Evolutionary conservation across 2,888 invertebrate species (phyloP), one percentile per base, ranked within the genome.

Genomic region (Sphaerophoria taeniata): DNA sequence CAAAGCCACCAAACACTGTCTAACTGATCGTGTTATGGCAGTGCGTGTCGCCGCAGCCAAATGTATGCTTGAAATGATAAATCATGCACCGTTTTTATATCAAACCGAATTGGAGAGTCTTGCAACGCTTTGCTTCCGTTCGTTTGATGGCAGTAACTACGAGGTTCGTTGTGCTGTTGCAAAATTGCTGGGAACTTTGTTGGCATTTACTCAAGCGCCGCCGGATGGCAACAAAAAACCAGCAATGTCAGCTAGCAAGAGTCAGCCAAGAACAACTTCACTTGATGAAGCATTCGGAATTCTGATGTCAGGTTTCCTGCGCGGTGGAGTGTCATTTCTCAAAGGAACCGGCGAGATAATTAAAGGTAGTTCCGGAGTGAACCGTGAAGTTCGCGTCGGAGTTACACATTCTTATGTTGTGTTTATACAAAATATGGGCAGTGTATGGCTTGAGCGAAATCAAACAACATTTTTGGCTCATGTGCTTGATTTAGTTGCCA

Each of bases 351-450:
- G 96, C 0, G 98, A 99, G 93, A 98, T 98, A 90, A 98, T 99
- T 88, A 98, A 98, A 92, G 98, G 98, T 4, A 96, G 96, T 87
- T 97, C 97, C 0, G 96, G 97, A 7, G 97, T 99, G 0, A 98
- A 98, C 91, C 94, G 98, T 86, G 99, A 99, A 94, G 97, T 99
- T 73, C 94, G 99, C 87, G 98, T 99, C 77, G 99, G 99, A 80
- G 97, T 99, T 0, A 98, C 99, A 4, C 98, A 99, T 93, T 97
- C 98, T 0, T 99, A 99, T 91, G 98, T 99, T 34, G 96, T 97
- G 70, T 98, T 99, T 91, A 96, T 98, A 0, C 97, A 97, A 92
- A 96, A 96, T 89, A 95, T 99, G 94, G 99, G 99, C 39, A 96
- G 97, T 7, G 94, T 95, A 1, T 99, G 99, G 99, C 92, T 99